Evolutionary conservation across 2,113 vertebrate species (phyloP), one percentile per base, ranked within the genome.

Genomic region (Pseudorasbora parva): DNA sequence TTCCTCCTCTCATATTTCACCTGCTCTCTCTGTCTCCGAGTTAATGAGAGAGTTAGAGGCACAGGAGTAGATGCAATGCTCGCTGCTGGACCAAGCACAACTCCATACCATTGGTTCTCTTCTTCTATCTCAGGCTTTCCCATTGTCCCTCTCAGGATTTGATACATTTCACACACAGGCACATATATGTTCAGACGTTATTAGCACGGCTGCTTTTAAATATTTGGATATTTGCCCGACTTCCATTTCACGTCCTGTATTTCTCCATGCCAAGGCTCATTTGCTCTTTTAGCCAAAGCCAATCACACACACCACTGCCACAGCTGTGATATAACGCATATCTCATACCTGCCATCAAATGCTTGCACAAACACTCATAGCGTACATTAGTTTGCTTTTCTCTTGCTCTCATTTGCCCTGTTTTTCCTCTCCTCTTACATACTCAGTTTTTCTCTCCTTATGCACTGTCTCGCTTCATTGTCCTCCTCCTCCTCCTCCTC

Each of bases 71-170:
- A 45, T 72, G 3, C 19, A 51, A 49, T 56, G 59, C 59, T 66
- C 72, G 47, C 54, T 77, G 25, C 49, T 76, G 33, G 23, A 17
- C 78, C 23, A 25, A 41, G 30, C n/a, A 69, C 69, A 45, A 59
- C 33, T 23, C 71, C 37, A 27, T 19, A 27, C 82, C 54, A 84
- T 60, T 73, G 71, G 1, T 45, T 86, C 82, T 84, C 81, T 51
- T 41, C 45, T 74, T 30, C 15, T 49, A 27, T 80, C 78, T 51
- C 25, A 27, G 60, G 21, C 21, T 43, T 17, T 27, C 19, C 21
- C 10, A 8, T 43, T 45, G 21, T 17, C 21, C 41, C 11, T 19
- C 30, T 51, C 14, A 27, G 27, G 15, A n/a, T 56, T 21, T 56
- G 17, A 23, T n/a, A n/a, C 21, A 21, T 76, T 74, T 51, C 45